phyloP scores from a whole-genome alignment of 2,113 vertebrate genomes.

The Hystrix brachyura region DNA sequence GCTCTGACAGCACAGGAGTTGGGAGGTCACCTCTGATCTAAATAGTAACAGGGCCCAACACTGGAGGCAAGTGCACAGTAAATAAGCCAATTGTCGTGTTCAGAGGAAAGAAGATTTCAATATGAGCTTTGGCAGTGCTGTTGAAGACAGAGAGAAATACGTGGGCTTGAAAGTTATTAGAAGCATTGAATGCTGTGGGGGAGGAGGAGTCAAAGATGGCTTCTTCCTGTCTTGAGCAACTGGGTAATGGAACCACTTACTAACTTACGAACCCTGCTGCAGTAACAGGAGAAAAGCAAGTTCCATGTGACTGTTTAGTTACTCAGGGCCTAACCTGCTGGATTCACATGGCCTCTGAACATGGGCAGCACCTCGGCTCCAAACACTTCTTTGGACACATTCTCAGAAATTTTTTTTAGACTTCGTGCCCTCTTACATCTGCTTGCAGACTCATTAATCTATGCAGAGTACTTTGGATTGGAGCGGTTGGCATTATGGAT shows the following conservation, averaged over 20 bases:
- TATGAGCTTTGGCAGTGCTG: background rate
- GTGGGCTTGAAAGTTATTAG: background rate
- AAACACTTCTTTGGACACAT: constrained; percentile 12
- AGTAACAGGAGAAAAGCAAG: background rate
- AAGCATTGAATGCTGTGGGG: background rate
- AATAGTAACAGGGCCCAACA: background rate
- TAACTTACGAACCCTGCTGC: background rate
- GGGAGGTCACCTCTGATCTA: background rate
- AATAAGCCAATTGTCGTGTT: background rate
- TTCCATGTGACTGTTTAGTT: background rate
- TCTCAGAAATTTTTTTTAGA: constrained; percentile 49
- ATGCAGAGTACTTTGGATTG: constrained; percentile 71
- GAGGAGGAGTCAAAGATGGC: background rate
- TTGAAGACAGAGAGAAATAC: background rate
- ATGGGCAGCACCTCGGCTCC: constrained; percentile 37
- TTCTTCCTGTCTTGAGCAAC: background rate
- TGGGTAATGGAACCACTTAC: background rate
- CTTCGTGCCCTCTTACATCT: constrained; percentile 75
- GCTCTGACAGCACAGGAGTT: background rate
- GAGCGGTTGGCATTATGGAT: constrained; percentile 81
- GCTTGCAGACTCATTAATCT: constrained; percentile 75
- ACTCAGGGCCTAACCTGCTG: background rate
- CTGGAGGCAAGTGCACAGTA: background rate
- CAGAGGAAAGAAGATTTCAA: background rate
- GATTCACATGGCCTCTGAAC: background rate